Evolutionary conservation across 2,888 invertebrate genomes (phyloP), one percentile per base, ranked within the genome.

Genomic region (Sminthurides aquaticus): DNA sequence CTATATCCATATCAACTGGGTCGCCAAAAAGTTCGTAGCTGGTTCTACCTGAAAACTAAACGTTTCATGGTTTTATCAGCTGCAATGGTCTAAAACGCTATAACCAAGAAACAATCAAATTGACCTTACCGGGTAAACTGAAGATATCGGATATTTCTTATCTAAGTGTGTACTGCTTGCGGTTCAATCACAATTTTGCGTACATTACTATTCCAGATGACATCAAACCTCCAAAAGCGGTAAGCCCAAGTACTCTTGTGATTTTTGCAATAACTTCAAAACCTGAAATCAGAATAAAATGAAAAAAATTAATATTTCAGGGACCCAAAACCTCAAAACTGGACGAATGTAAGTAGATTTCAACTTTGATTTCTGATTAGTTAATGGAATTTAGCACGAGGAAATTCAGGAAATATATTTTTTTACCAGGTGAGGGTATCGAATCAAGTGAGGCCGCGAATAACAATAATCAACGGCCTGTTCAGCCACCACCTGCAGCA

Each of bases 121-220:
- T 94, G 71, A 90, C 90, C 75, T 80, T 94, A 58, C 93, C 93
- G 0, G 89, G 87, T 54, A 85, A 86, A 74, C 79, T 92, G 72
- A 91, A 91, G 0, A 90, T 91, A 0, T 88, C 91, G 79, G 91
- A 92, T 78, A 89, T 93, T 75, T 90, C 92, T 79, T 94, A 92
- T 91, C 82, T 94, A 28, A 85, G 90, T 0, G 87, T 94, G 0
- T 94, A 91, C 90, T 93, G 93, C 77, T 90, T 92, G n/a, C 86
- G 87, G 75, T 90, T 89, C 79, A 80, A 86, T 3, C 91, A 93
- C 77, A 93, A 93, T 81, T 94, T 93, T 77, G 94, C 94, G 0
- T 91, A 93, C 76, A 90, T 94, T 0, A 82, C 84, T 76, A 87
- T 94, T 60, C 92, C 93, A n/a, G 65, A 65, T 54, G 68, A 65